Conservation (phyloP, 2,888 invertebrate species). For the Acronicta leporina region DNA sequence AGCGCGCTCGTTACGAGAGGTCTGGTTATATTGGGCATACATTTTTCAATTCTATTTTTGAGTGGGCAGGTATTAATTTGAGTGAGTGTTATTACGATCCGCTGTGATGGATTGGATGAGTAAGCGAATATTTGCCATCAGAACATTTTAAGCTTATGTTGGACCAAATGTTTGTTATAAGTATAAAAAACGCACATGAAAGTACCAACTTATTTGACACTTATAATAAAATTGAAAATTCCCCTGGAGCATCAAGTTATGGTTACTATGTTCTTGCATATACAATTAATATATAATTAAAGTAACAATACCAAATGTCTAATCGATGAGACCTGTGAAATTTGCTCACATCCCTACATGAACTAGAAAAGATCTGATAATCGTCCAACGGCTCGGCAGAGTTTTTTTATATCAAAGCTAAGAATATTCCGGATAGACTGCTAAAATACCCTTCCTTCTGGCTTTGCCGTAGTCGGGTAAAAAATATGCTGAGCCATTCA, state of each 20-base stretch:
- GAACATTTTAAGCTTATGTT: slow-evolving; percentile 66
- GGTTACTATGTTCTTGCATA: too few species aligned
- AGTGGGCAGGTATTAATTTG: slow-evolving; percentile 87
- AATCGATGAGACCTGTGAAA: too few species aligned
- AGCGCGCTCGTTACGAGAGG: slow-evolving; percentile 23
- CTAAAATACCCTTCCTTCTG: too few species aligned
- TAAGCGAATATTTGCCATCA: slow-evolving; percentile 72
- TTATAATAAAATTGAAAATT: not conserved
- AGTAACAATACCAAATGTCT: too few species aligned
- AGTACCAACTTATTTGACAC: not conserved
- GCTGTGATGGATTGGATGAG: slow-evolving; percentile 85
- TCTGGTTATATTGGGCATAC: slow-evolving; percentile 60
- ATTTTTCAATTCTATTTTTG: slow-evolving; percentile 77
- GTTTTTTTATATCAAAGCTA: too few species aligned
- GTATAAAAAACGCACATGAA: slow-evolving; percentile 14
- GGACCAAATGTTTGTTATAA: slow-evolving; percentile 45
- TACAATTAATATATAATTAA: too few species aligned
- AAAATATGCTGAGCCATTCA: slow-evolving; percentile 15
- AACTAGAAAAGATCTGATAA: too few species aligned
- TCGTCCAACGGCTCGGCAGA: too few species aligned
- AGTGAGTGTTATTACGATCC: slow-evolving; percentile 83
- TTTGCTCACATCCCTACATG: too few species aligned
- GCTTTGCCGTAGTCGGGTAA: not conserved
- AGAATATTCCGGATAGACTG: too few species aligned
- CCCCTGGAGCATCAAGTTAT: too few species aligned